Evolutionary conservation across 2,888 invertebrate genomes (phyloP).

Genomic region (Petrolisthes manimaculis): DNA sequence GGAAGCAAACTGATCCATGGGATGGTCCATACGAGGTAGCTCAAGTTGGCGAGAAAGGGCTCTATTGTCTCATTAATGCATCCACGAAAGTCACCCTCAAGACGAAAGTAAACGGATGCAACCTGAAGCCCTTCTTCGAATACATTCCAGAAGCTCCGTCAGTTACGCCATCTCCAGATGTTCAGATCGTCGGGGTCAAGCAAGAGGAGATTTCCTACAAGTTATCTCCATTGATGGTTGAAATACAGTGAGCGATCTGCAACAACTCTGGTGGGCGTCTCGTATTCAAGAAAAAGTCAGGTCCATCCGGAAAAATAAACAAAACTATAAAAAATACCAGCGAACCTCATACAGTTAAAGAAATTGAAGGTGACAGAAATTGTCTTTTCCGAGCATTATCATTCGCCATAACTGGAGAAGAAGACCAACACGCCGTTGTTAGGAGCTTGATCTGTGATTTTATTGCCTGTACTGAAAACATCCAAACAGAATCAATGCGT

Average conservation of each 20-base stretch:
- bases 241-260: too few relatives aligned
- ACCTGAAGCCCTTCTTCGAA: slow-evolving; percentile 32
- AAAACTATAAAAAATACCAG: neutral
- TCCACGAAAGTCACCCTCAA: slow-evolving; percentile 22
- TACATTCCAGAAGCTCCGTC: neutral
- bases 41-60: slow-evolving; percentile 30
- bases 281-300: too few relatives aligned
- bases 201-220: slow-evolving; percentile 22
- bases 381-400: too few relatives aligned
- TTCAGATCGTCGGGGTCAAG: slow-evolving; percentile 5
- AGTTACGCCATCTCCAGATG: slow-evolving; percentile 18
- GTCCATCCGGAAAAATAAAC: neutral
- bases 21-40: slow-evolving; percentile 36
- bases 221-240: slow-evolving; percentile 15
- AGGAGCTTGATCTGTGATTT: too few relatives aligned
- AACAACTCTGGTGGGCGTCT: too few relatives aligned
- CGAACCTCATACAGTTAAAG: neutral
- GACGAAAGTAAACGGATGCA: slow-evolving; percentile 34
- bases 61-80: slow-evolving; percentile 25
- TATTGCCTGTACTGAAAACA: neutral
- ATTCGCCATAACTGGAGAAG: too few relatives aligned
- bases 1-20: slow-evolving; percentile 19
- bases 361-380: neutral
- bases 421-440: too few relatives aligned
- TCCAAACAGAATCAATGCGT: neutral